Evolutionary conservation across 2,888 invertebrate species (phyloP).

Genomic region (Frankliniella fusca): DNA sequence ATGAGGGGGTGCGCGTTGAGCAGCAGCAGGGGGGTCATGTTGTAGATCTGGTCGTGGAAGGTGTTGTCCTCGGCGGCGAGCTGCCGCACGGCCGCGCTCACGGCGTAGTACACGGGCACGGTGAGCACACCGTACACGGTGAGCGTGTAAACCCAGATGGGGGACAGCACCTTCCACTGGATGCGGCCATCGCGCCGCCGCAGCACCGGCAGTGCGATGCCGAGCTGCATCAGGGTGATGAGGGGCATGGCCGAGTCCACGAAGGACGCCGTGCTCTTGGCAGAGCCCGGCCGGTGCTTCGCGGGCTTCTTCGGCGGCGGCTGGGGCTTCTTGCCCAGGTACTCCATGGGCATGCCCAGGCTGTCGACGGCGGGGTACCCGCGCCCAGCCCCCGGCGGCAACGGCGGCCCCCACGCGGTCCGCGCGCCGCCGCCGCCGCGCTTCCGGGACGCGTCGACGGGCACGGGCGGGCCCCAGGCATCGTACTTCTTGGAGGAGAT

Average conservation of each 20-base stretch:
- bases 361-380: background rate
- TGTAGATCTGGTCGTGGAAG: conserved; percentile 22
- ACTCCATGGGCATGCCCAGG: background rate
- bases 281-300: background rate
- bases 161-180: background rate
- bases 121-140: background rate
- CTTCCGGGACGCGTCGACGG: background rate
- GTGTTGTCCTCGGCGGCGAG: conserved; percentile 1
- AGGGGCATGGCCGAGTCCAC: background rate
- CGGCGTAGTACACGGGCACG: background rate
- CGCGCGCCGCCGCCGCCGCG: background rate
- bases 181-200: background rate
- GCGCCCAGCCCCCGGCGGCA: background rate
- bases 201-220: background rate
- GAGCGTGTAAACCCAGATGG: background rate
- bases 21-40: conserved; percentile 13
- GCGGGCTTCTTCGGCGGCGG: background rate
- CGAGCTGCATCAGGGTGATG: background rate
- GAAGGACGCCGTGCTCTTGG: background rate
- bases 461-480: background rate
- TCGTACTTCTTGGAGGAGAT: conserved; percentile 14
- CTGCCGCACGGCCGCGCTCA: background rate
- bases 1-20: background rate
- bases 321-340: background rate
- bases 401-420: background rate